phyloP scores from a whole-genome alignment of 2,113 vertebrate species.

The Neolamprologus cancellatus region DNA sequence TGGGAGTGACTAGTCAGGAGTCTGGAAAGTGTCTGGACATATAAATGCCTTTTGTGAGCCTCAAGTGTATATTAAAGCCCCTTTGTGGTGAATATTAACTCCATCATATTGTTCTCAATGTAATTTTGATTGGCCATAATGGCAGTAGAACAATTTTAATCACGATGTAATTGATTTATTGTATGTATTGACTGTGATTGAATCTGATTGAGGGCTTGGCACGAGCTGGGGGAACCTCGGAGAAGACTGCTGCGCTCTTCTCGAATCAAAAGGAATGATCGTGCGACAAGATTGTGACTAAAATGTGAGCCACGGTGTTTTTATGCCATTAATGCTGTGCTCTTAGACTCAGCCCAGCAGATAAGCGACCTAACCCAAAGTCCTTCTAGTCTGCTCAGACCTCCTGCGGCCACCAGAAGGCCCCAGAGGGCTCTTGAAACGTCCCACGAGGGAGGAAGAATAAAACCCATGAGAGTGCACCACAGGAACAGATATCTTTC shows the following conservation, averaged over 20 bases:
- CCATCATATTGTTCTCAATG: not conserved
- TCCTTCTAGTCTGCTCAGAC: not conserved
- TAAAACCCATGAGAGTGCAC: not conserved
- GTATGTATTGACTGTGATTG: not conserved
- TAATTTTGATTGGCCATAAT: slow-evolving; percentile 13
- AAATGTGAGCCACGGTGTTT: not conserved
- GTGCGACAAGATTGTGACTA: not conserved
- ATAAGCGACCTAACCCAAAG: not conserved
- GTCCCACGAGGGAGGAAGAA: not conserved
- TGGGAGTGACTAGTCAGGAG: not conserved
- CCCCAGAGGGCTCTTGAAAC: not conserved
- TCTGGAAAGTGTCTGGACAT: not conserved
- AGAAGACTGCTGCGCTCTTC: not conserved
- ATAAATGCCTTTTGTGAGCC: slow-evolving; percentile 15
- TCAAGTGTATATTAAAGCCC: slow-evolving; percentile 19
- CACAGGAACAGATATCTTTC: not conserved
- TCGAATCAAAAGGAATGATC: not conserved
- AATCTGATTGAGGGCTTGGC: not conserved
- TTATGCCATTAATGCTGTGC: not conserved
- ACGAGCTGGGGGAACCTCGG: not conserved
- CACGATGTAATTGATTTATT: not conserved
- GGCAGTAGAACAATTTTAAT: not conserved
- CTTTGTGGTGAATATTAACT: slow-evolving; percentile 9
- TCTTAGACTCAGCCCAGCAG: not conserved
- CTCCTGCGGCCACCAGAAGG: not conserved